These are phyloP conservation scores for Ganaspis sp. DNA, from an alignment of 1,140 invertebrate genomes.

Conservation along the genomic window DNA sequence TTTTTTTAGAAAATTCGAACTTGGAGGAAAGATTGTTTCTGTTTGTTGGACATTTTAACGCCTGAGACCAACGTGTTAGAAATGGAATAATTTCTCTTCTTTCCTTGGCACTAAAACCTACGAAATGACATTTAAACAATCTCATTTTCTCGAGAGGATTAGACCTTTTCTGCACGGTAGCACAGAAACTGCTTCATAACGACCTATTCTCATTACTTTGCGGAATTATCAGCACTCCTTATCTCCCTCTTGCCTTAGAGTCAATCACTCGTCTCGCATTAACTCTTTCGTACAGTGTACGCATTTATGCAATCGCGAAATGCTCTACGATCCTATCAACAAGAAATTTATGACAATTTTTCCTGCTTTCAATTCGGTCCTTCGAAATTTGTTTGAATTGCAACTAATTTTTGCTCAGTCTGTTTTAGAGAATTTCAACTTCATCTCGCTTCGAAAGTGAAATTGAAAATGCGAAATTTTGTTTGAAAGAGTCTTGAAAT, in stretches of 20 bases:
- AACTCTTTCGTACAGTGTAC: background rate
- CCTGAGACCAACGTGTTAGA: background rate
- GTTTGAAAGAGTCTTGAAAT: no score
- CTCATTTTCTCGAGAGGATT: conserved; percentile 8
- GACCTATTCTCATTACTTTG: conserved; percentile 1
- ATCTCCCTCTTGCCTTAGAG: background rate
- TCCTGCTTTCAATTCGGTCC: no score
- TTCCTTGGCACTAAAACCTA: background rate
- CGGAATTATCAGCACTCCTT: background rate
- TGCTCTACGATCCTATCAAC: background rate
- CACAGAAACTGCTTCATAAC: background rate
- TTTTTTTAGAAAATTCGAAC: no score
- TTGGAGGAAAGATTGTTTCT: background rate
- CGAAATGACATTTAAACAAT: background rate
- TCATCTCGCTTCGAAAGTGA: no score
- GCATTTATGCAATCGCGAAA: background rate
- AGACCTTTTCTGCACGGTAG: background rate
- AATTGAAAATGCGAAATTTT: no score
- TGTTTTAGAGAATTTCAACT: no score
- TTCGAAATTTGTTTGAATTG: background rate
- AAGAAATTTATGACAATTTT: background rate
- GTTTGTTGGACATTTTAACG: background rate
- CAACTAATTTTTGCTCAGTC: no score
- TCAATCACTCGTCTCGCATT: conserved; percentile 1
- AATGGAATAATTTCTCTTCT: background rate